phyloP scores from a whole-genome alignment of 1,140 invertebrate species.

The Hyles vespertilio region DNA sequence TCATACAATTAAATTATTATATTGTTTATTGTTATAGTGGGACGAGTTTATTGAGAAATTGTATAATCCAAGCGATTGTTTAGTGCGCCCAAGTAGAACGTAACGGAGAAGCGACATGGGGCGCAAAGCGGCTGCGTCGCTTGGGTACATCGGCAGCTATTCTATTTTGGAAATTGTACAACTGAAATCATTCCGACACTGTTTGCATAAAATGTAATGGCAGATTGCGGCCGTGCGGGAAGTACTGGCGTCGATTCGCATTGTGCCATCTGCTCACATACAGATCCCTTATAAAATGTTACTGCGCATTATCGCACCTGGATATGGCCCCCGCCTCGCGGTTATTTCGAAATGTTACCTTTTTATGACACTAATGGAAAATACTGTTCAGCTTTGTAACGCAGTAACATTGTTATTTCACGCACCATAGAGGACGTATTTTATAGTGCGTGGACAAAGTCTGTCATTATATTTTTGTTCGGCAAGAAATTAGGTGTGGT shows the following conservation, averaged over 20 bases:
- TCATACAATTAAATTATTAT: no score
- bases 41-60: no score
- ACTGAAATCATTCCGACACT: constrained; percentile 34
- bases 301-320: constrained; percentile 67
- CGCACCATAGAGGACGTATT: constrained; percentile 8
- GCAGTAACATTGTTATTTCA: constrained; percentile 32
- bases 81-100: no score
- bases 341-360: constrained; percentile 59
- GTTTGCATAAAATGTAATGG: constrained; percentile 55
- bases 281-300: constrained; percentile 72
- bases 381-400: constrained; percentile 51
- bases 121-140: neutral
- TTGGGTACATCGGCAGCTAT: constrained; percentile 8
- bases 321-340: constrained; percentile 47
- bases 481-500: no score
- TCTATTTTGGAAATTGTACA: constrained; percentile 36
- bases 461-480: no score
- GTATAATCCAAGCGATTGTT: no score
- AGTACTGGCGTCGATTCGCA: constrained; percentile 55
- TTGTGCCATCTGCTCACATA: constrained; percentile 69
- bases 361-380: constrained; percentile 69
- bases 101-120: no score
- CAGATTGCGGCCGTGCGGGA: constrained; percentile 58
- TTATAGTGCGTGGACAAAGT: no score
- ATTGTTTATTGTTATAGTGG: no score